Evolutionary conservation across 2,888 invertebrate species (phyloP).

Genomic region (Anagyrus pseudococci): DNA sequence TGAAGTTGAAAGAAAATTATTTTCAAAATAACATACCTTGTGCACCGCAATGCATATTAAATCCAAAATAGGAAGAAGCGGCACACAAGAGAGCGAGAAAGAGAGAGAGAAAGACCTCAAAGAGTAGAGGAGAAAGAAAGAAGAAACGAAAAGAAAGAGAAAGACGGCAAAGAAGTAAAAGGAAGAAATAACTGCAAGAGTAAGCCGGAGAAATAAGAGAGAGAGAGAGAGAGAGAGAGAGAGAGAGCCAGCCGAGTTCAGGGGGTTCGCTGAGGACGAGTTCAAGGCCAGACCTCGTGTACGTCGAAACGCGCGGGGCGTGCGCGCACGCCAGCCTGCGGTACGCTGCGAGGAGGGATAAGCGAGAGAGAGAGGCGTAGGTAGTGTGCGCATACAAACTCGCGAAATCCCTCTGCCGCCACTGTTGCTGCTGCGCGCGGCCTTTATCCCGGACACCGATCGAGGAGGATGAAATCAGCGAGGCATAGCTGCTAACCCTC

Average conservation of each 20-base stretch:
- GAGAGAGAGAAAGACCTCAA: slow-evolving; percentile 23
- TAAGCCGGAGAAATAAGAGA: background rate
- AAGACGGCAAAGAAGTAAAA: background rate
- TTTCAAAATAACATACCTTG: background rate
- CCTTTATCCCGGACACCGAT: too few relatives aligned
- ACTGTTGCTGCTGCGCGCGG: background rate
- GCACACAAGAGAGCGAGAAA: slow-evolving; percentile 7
- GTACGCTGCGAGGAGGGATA: too few relatives aligned
- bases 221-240: background rate
- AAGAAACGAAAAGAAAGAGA: background rate
- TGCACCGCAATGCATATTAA: slow-evolving; percentile 9
- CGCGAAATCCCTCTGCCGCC: background rate
- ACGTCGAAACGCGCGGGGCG: background rate
- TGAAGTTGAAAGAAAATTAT: background rate
- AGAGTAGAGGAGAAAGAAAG: slow-evolving; percentile 15
- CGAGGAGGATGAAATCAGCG: too few relatives aligned
- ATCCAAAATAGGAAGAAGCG: slow-evolving; percentile 18
- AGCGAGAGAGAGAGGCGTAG: too few relatives aligned
- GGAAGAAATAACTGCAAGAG: too few relatives aligned
- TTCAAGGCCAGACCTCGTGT: slow-evolving; percentile 48
- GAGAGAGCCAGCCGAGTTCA: slow-evolving; percentile 34
- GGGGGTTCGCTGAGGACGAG: slow-evolving; percentile 44
- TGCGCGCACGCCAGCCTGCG: background rate
- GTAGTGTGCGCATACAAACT: too few relatives aligned
- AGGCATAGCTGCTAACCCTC: too few relatives aligned